Base-by-base conservation (phyloP, 2,888 invertebrate species). In the Eustalomyia histrio region DNA sequence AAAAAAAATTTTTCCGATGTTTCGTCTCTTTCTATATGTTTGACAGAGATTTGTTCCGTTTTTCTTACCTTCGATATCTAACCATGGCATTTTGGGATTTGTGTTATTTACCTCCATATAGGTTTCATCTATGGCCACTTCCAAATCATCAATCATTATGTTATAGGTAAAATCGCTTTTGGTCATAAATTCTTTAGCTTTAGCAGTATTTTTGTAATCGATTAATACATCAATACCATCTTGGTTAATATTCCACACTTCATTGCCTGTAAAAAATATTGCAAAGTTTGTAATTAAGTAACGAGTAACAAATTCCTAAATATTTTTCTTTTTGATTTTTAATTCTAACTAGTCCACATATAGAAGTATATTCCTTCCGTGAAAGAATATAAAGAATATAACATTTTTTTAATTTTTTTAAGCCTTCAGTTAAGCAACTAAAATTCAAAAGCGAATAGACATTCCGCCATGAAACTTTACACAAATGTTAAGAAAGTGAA, bases 141-240 rank as follows among this genome's bases (percentile, higher is more conserved):
- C 96, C 14, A 97, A 89, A 89, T 97, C 94, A n/a, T 94, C 92
- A 83, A 97, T 95, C 79, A 95, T 90, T 2, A 96, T 90, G 58
- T 94, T 92, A 88, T 92, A 95, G 12, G 92, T 89, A 75, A 96
- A 93, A 43, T 93, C 92, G 72, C 93, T 92, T 67, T 92, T 92
- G 47, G 91, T 90, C 74, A 93, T 92, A 2, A 95, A 94, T 80
- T 93, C 92, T 53, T 92, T 91, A 10, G 95, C 91, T 10, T 92
- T 92, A 16, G 92, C 91, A 0, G 93, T 92, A 85, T 93, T 93
- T 50, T 86, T 87, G 14, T 85, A 86, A 60, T 86, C 87, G 7
- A 96, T 92, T 76, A 96, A 91, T 58, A 96, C 92, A 87, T 96
- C 96, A 29, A 95, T 87, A 63, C 90, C 90, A 69, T 90, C 90